A percentile compares a stretch with the other conserved stretches of the same genome.
Conservation (phyloP, 2,797 vertebrate genomes). For the Melanotaenia nigrans region DNA sequence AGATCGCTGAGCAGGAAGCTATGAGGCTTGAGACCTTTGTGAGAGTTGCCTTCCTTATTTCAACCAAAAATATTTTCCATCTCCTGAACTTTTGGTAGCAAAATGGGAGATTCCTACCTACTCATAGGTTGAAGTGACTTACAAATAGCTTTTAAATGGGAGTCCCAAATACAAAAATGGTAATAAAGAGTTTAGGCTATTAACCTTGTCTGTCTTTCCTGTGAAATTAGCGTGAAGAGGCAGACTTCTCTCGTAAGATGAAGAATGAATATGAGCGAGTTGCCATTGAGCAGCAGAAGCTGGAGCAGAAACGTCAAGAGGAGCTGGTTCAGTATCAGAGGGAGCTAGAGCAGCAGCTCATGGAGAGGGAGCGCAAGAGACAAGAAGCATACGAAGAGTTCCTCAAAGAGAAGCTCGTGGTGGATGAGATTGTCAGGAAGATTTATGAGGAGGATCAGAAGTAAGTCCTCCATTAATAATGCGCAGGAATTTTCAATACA, state of each 20-base stretch:
- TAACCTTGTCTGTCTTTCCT: neutral
- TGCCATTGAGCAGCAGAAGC: constrained; percentile 76
- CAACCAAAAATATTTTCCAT: neutral
- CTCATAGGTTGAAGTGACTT: neutral
- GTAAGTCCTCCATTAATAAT: constrained; percentile 77
- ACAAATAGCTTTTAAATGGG: neutral
- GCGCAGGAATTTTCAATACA: neutral
- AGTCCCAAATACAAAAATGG: constrained; percentile 2
- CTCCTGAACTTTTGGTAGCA: neutral
- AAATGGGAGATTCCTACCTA: neutral
- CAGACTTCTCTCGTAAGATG: constrained; percentile 82
- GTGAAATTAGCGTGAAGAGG: constrained; percentile 83
- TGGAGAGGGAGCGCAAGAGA: constrained; percentile 86
- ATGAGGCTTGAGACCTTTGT: constrained; percentile 87
- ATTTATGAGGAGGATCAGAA: constrained; percentile 92
- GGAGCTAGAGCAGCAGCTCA: constrained; percentile 88
- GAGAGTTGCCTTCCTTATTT: constrained; percentile 46
- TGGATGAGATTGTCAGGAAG: constrained; percentile 93
- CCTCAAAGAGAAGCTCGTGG: constrained; percentile 91
- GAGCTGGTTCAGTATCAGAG: constrained; percentile 81
- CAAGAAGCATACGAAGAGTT: constrained; percentile 91
- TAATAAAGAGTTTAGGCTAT: neutral
- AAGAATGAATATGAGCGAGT: constrained; percentile 79
- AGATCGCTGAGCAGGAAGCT: constrained; percentile 90
- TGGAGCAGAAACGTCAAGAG: constrained; percentile 77